Percentiles rank a stretch among this genome's conserved stretches.
phyloP scores from a whole-genome alignment of 2,113 vertebrate species.

The Cavia aperea region DNA sequence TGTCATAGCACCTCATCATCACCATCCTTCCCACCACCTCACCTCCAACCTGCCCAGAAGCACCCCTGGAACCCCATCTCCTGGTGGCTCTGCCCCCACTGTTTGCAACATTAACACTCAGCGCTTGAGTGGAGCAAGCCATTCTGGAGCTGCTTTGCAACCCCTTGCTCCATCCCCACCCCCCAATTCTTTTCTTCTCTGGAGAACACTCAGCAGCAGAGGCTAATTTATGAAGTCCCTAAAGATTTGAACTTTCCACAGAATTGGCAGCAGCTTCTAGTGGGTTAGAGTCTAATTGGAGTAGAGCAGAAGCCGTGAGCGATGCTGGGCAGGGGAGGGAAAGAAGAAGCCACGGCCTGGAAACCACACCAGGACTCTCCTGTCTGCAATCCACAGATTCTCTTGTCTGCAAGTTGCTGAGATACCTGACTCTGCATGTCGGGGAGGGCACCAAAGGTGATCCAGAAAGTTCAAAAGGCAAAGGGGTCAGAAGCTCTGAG shows the following conservation, averaged over 20 bases:
- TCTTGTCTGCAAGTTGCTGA: background rate
- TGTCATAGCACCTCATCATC: background rate
- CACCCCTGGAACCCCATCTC: background rate
- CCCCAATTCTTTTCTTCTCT: slow-evolving; percentile 16
- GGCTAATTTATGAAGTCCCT: slow-evolving; percentile 68
- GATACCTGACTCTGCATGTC: background rate
- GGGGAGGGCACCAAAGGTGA: background rate
- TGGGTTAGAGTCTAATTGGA: slow-evolving; percentile 71
- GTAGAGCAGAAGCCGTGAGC: slow-evolving; percentile 59
- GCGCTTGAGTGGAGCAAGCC: background rate
- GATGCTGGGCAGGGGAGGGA: background rate
- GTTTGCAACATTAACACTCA: background rate
- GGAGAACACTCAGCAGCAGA: slow-evolving; percentile 53
- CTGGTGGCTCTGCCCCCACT: background rate
- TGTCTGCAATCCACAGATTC: background rate
- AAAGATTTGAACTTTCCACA: slow-evolving; percentile 67
- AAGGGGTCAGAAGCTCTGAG: background rate
- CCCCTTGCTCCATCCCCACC: background rate
- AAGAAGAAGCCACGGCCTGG: background rate
- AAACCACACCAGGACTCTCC: background rate
- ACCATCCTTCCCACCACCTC: too few relatives aligned
- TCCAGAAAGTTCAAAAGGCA: background rate
- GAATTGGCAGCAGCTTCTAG: slow-evolving; percentile 65
- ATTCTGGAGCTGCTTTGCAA: background rate
- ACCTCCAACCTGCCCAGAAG: background rate